phyloP scores from a whole-genome alignment of 1,140 invertebrate genomes.

The Phocides pigmalion region DNA sequence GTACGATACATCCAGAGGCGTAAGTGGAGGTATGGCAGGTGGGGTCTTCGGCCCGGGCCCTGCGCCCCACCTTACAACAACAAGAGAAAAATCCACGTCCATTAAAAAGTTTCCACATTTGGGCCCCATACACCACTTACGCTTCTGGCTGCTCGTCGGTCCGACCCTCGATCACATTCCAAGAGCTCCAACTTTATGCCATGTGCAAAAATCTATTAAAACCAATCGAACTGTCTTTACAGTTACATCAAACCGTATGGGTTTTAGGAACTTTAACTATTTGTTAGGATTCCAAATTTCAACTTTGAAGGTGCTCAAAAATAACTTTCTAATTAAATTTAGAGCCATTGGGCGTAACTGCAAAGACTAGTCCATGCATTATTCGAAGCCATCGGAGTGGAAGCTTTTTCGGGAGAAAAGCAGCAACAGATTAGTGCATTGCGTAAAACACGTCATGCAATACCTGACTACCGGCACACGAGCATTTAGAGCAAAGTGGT shows the following conservation, averaged over 20 bases:
- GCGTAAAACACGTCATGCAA: slow-evolving; percentile 50
- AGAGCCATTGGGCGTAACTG: slow-evolving; percentile 22
- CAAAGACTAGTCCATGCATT: slow-evolving; percentile 12
- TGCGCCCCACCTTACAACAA: slow-evolving; percentile 83
- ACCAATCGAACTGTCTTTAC: slow-evolving; percentile 19
- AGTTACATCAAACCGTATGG: slow-evolving; percentile 1
- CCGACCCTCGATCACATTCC: slow-evolving; percentile 37
- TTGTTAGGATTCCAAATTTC: no score
- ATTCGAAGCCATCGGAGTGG: slow-evolving; percentile 5
- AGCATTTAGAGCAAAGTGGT: slow-evolving; percentile 79
- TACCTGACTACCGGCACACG: slow-evolving; percentile 55
- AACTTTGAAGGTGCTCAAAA: no score
- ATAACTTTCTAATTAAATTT: background rate
- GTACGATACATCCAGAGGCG: slow-evolving; percentile 85
- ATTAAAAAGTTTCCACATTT: slow-evolving; percentile 65
- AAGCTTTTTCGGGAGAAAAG: slow-evolving; percentile 29
- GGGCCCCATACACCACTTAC: slow-evolving; percentile 79
- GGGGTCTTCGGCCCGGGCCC: slow-evolving; percentile 80
- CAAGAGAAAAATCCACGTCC: slow-evolving; percentile 76
- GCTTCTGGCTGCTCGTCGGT: slow-evolving; percentile 72
- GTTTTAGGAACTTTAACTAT: background rate
- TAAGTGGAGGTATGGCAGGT: slow-evolving; percentile 84
- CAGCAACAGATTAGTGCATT: slow-evolving; percentile 39
- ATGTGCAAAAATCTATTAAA: slow-evolving; percentile 11
- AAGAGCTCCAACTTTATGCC: slow-evolving; percentile 35